Conservation (phyloP, 2,797 vertebrate genomes). For the Spheniscus humboldti region DNA sequence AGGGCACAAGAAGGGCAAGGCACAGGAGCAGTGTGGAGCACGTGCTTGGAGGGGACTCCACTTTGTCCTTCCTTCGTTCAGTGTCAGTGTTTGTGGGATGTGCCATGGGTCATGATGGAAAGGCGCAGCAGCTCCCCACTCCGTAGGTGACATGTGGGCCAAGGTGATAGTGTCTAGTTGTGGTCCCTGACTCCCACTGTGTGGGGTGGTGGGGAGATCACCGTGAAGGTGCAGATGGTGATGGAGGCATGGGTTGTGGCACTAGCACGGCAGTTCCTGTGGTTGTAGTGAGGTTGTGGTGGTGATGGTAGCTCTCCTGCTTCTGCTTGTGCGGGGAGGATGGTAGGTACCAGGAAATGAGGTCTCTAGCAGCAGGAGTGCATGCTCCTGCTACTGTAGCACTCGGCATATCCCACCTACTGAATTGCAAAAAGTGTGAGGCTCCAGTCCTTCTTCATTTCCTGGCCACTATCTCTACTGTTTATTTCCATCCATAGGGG, state of each 20-base stretch:
- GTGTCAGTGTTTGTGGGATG: too few species aligned
- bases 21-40: neutral
- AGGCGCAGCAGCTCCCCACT: neutral
- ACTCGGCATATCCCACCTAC: neutral
- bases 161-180: neutral
- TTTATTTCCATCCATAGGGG: neutral
- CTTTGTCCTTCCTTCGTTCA: neutral
- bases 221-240: too few species aligned
- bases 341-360: neutral
- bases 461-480: neutral
- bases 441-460: neutral
- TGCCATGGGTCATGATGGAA: neutral
- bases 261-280: neutral
- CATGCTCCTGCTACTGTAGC: neutral
- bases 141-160: neutral
- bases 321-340: neutral
- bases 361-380: neutral
- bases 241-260: neutral
- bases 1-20: neutral
- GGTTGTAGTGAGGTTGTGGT: neutral
- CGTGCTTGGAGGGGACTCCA: neutral
- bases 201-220: accelerated
- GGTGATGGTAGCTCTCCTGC: neutral
- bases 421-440: neutral
- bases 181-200: neutral